Conservation (phyloP, 2,888 invertebrate genomes). For the Macroteleia sp. region DNA sequence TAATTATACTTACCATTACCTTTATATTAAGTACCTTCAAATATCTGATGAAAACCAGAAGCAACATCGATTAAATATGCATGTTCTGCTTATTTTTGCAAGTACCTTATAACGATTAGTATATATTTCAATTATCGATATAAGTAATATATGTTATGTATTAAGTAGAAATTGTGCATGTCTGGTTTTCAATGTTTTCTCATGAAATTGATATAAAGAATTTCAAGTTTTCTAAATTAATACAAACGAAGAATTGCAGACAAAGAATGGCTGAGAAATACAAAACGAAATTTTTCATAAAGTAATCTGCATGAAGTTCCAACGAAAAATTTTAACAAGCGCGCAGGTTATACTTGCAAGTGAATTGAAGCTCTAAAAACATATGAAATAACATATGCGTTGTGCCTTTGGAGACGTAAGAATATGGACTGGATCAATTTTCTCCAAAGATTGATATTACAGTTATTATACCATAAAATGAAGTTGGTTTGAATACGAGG, state of each 20-base stretch:
- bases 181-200: no score
- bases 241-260: not conserved
- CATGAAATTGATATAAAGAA: not conserved
- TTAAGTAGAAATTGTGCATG: not conserved
- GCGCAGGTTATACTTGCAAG: not conserved
- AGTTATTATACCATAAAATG: no score
- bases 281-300: not conserved
- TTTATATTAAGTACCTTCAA: slow-evolving; percentile 23
- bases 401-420: no score
- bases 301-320: slow-evolving; percentile 1
- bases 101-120: slow-evolving; percentile 2
- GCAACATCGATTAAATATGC: not conserved
- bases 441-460: no score
- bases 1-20: slow-evolving; percentile 37
- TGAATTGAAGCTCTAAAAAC: no score
- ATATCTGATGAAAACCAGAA: slow-evolving; percentile 24
- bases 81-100: not conserved
- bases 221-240: slow-evolving; percentile 11
- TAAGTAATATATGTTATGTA: not conserved
- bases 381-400: no score
- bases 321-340: slow-evolving; percentile 1
- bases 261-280: not conserved
- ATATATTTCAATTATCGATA: slow-evolving; percentile 1
- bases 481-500: no score
- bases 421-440: no score